Evolutionary conservation across 2,888 invertebrate species (phyloP), one percentile per base, ranked within the genome.

Genomic region (Ectemnius continuus): DNA sequence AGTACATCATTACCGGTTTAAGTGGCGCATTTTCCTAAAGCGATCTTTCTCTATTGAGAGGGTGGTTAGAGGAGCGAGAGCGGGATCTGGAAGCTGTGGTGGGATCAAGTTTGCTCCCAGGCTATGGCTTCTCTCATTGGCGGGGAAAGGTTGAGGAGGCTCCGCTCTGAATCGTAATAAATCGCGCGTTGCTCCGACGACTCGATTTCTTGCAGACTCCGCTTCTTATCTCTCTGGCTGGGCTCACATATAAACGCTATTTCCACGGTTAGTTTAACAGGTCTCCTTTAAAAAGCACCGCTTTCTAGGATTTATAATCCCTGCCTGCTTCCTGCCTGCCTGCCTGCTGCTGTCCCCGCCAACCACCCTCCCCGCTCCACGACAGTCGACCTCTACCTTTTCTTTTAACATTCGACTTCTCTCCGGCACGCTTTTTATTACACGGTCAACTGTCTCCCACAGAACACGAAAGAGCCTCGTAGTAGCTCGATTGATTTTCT

Each of bases 241-340:
- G n/a, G 57, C 74, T 68, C 20, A 23, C 75, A 67, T 66, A 65
- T 76, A 75, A 80, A 76, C 74, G 73, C 70, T 63, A 67, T 74
- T 70, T 56, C 66, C 72, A 77, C 75, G 75, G 67, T 76, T 74
- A 75, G 67, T 76, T 80, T 80, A 81, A 81, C 78, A 75, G 65
- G 71, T 75, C 66, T 18, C n/a, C 26, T 23, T 61, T 47, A 36
- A 48, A 47, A 23, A 20, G 47, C 8, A 14, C n/a, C 63, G 14
- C 8, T 23, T 11, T 13, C 52, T 52, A n/a, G 63, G 48, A 52
- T 63, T 63, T 52, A 14, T 48, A n/a, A 36, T 36, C 36, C 18
- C 26, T 23, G 23, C 23, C 23, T 23, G 23, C 23, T 23, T 23
- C 23, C 23, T 23, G 23, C 23, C 23, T 23, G n/a, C n/a, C n/a